Base-by-base conservation (phyloP, 2,797 vertebrate species). In the Anguilla marmorata region DNA sequence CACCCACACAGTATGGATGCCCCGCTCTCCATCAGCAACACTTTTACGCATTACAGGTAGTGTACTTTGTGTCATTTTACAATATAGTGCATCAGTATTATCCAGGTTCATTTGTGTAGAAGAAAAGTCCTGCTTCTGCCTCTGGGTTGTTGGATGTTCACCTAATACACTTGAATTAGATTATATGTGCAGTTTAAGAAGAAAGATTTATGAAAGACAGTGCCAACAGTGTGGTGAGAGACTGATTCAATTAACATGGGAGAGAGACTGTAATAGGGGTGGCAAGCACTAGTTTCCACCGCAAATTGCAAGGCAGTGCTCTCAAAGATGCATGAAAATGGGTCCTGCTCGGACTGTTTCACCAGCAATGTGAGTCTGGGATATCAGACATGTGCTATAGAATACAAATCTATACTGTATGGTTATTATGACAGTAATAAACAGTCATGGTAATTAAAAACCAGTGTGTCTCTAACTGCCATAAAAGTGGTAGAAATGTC, bases 1-100 rank as follows among this genome's bases (percentile, higher is more conserved):
- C 92, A 93, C 2, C 66, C 92, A 82, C 95, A 96, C 85, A 95
- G 93, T 88, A 95, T 92, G 85, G 95, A 96, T 60, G 90, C 94
- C 1, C 93, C 93, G 91, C 93, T 95, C 90, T 92, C 95, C 85
- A 89, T 94, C 6, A 93, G 94, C 90, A 94, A 86, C 30, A 66
- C 94, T 1, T 94, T 95, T 82, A 95, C 95, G n/a, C 95, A 95
- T 88, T 94, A 91, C 88, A 87, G 63, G 63, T 69, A n/a, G 8
- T n/a, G 63, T 69, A n/a, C 24, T 27, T 69, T 69, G 63, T 69
- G 63, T 69, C 63, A 27, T 69, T 27, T n/a, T 69, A n/a, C 63
- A 69, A 2, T 69, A 69, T 27, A 27, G 63, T 69, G 63, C 5
- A 69, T 27, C 4, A 24, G 1, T 69, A 27, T 27, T 69, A 27